These are phyloP conservation scores for Mobula hypostoma DNA, from an alignment of 2,113 vertebrate species.

Conservation along the genomic window DNA sequence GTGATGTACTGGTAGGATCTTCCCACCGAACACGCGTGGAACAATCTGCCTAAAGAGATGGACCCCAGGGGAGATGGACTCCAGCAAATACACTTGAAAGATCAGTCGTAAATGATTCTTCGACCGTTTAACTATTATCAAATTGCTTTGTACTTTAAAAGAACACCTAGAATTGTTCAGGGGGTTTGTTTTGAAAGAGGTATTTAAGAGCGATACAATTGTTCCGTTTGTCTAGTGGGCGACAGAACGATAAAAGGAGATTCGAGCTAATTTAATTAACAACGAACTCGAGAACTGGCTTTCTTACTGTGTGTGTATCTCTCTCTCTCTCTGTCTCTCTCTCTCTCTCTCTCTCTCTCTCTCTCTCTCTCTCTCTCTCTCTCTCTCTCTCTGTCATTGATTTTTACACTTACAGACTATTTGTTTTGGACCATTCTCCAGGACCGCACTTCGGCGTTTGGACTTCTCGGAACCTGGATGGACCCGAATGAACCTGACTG, in stretches of 20 bases:
- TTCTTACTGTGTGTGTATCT: not conserved
- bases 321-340: too few species aligned
- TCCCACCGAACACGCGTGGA: not conserved
- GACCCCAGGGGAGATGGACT: not conserved
- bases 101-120: not conserved
- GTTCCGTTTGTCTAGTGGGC: not conserved
- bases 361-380: not conserved
- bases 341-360: constrained; percentile 42
- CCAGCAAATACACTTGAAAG: not conserved
- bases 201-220: constrained; percentile 13
- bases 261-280: constrained; percentile 26
- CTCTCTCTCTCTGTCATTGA: constrained; percentile 15
- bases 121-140: not conserved
- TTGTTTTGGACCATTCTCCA: constrained; percentile 26
- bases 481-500: constrained; percentile 90
- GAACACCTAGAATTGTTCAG: not conserved
- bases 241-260: not conserved
- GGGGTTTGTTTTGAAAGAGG: not conserved
- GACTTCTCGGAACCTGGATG: constrained; percentile 80
- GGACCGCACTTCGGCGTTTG: not conserved
- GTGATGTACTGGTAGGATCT: not conserved
- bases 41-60: not conserved
- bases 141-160: not conserved
- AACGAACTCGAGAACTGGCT: not conserved
- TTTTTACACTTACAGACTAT: constrained; percentile 14